A percentile compares a stretch with the other conserved stretches of the same genome.
phyloP scores from a whole-genome alignment of 2,113 vertebrate genomes.

The Elephantulus edwardii region DNA sequence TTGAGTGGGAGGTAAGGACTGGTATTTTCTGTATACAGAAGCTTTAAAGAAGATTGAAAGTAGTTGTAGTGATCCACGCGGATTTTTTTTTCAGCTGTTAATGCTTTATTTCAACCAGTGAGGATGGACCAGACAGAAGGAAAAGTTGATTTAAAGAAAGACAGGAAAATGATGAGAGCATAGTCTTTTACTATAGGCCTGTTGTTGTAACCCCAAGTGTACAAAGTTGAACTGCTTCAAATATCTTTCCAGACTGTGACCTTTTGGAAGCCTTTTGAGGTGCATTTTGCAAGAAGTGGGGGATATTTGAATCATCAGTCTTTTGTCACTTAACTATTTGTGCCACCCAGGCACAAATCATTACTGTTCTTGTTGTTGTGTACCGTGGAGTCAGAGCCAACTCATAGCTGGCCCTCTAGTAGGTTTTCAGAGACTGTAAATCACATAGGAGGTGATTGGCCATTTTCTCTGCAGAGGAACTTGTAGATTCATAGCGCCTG shows the following conservation, averaged over 20 bases:
- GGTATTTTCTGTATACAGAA: not conserved
- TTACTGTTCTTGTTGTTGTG: no score
- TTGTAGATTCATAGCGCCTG: no score
- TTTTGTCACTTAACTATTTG: not conserved
- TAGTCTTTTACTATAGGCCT: not conserved
- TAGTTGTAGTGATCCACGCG: not conserved
- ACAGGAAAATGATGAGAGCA: not conserved
- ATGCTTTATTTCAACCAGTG: not conserved
- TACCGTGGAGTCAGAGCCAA: no score
- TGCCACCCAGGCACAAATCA: not conserved
- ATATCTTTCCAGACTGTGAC: not conserved
- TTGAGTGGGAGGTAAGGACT: not conserved
- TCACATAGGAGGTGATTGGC: no score
- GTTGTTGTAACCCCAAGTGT: not conserved
- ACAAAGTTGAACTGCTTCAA: not conserved
- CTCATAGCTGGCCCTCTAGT: no score
- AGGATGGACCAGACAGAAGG: not conserved
- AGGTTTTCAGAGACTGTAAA: no score
- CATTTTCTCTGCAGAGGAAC: no score
- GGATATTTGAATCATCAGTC: not conserved
- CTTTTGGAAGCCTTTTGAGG: no score
- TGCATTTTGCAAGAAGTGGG: no score
- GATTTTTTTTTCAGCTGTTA: not conserved
- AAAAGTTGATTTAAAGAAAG: not conserved
- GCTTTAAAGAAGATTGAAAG: slow-evolving; percentile 22